These are phyloP conservation scores for Psittacula cyanocephala DNA, from an alignment of 2,113 vertebrate species.

Conservation along the genomic window DNA sequence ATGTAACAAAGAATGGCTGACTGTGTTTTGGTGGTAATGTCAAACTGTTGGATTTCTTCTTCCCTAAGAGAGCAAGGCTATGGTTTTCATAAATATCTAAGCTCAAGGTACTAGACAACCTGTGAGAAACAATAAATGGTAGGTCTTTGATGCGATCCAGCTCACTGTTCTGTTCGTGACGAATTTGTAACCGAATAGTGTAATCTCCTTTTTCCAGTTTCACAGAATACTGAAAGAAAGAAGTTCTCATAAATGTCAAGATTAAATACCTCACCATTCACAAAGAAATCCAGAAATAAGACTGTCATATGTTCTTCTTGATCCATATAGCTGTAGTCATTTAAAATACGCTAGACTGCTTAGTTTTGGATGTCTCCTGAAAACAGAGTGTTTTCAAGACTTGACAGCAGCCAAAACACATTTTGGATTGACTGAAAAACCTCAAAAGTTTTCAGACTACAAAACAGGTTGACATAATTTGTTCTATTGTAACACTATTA, in stretches of 20 bases:
- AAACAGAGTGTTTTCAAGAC: not conserved
- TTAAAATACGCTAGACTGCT: not conserved
- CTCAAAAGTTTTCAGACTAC: not conserved
- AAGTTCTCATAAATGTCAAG: not conserved
- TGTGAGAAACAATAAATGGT: slow-evolving; percentile 93
- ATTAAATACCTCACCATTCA: not conserved
- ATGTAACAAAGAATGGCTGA: slow-evolving; percentile 92
- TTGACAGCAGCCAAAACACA: not conserved
- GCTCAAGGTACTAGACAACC: slow-evolving; percentile 88
- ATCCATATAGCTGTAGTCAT: not conserved
- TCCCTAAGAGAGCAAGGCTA: slow-evolving; percentile 90
- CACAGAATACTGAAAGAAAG: slow-evolving; percentile 88
- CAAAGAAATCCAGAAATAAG: not conserved
- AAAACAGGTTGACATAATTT: not conserved
- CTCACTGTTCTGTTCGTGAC: slow-evolving; percentile 92
- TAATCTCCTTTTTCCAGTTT: slow-evolving; percentile 99
- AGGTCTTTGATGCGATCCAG: slow-evolving; percentile 96
- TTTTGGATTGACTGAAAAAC: not conserved
- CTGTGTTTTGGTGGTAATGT: slow-evolving; percentile 86
- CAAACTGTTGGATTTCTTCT: slow-evolving; percentile 92
- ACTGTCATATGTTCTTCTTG: not conserved
- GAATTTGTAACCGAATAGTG: slow-evolving; percentile 92
- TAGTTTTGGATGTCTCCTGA: not conserved
- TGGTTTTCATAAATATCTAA: slow-evolving; percentile 95
- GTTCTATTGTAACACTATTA: not conserved